Percentiles rank a stretch among this genome's conserved stretches.
Evolutionary conservation across 1,140 invertebrate genomes (phyloP).

Genomic region (Drosophila sproati): DNA sequence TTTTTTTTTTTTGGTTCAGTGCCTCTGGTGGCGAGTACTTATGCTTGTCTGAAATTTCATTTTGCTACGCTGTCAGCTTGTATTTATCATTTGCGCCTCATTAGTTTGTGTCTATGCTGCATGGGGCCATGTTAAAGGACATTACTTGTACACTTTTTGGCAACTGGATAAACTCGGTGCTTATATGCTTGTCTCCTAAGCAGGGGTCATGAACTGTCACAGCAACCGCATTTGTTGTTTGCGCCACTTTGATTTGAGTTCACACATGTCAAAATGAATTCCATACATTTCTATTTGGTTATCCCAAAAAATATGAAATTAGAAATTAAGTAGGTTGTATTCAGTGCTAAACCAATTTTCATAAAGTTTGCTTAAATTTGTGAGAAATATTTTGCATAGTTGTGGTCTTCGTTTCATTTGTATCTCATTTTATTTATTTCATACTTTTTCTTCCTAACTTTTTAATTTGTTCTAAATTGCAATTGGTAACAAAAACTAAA

Average conservation of each 20-base stretch:
- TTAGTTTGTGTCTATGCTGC: constrained; percentile 53
- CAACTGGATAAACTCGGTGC: constrained; percentile 10
- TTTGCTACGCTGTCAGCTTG: constrained; percentile 61
- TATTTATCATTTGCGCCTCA: constrained; percentile 80
- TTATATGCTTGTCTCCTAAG: background rate
- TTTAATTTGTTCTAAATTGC: background rate
- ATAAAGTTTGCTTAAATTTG: background rate
- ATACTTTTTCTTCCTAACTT: background rate
- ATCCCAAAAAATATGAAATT: background rate
- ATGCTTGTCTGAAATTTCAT: constrained; percentile 32
- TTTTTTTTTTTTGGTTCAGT: background rate
- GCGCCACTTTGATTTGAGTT: background rate
- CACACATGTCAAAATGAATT: background rate
- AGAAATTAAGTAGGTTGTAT: background rate
- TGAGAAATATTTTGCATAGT: background rate
- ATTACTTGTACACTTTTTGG: constrained; percentile 59
- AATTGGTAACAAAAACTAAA: background rate
- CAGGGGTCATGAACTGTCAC: constrained; percentile 17
- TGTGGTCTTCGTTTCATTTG: background rate
- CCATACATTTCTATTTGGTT: background rate
- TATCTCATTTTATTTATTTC: no score
- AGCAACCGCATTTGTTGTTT: background rate
- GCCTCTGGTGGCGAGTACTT: constrained; percentile 3
- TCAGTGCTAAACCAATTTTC: background rate
- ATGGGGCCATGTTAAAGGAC: constrained; percentile 37